Base-by-base conservation (phyloP, 2,888 invertebrate species). In the Xestia c-nigrum region DNA sequence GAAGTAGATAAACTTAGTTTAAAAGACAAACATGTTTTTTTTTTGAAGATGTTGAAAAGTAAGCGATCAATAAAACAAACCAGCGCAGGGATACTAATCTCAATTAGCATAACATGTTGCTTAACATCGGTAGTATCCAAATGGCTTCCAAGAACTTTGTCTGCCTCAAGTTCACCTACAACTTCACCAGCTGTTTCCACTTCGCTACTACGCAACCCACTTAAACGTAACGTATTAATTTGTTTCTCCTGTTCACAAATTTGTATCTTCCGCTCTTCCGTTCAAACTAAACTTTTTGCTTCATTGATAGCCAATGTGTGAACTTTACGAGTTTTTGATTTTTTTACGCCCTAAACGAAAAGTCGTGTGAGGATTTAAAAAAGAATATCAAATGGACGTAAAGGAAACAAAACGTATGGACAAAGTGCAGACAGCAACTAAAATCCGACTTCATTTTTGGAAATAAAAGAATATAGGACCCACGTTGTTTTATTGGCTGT, bases 241-340 rank as follows among this genome's bases (percentile, higher is more conserved):
- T 95, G 96, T 94, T 95, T 95, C 92, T 94, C 91, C 92, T 95
- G 96, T 95, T 94, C 93, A 90, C 93, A 90, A 94, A 96, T 96
- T 95, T 94, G 95, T 95, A 93, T 90, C 92, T 94, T 94, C 94
- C 94, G 93, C 90, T 92, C 93, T 93, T 92, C 91, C 90, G 86
- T 85, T 86, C 84, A 87, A 90, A 88, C 87, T 85, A 87, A 76
- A 86, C 76, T 90, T 90, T 90, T 90, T 90, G 88, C 86, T 76
- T 78, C 79, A 85, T 81, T 65, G 78, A 83, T 76, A 76, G 74
- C 81, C 85, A 86, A 89, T 85, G 80, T 85, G 83, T 86, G 74
- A 85, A 90, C 80, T 82, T 79, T 81, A 87, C 80, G 40, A 73
- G 70, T 75, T 85, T 89, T 88, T 79, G 9, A n/a, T 59, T 73